These are phyloP conservation scores for Microtus pennsylvanicus DNA, from an alignment of 2,113 vertebrate genomes.

Conservation along the genomic window DNA sequence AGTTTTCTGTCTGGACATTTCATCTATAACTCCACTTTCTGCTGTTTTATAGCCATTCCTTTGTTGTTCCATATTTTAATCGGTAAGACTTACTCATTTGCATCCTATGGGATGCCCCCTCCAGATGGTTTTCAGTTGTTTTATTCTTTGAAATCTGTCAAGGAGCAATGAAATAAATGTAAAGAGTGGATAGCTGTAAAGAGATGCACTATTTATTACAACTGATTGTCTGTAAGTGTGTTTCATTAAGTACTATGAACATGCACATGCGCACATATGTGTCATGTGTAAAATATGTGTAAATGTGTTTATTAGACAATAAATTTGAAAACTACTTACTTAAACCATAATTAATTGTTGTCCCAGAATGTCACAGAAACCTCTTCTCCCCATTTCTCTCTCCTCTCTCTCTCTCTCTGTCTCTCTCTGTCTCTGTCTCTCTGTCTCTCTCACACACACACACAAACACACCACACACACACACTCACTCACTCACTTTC, in stretches of 20 bases:
- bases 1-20: neutral
- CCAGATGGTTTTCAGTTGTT: neutral
- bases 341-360: neutral
- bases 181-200: neutral
- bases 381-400: neutral
- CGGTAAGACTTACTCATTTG: neutral
- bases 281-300: neutral
- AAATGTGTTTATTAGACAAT: neutral
- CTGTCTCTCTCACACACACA: no score
- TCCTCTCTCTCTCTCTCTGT: neutral
- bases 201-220: neutral
- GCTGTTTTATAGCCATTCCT: neutral
- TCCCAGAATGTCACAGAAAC: neutral
- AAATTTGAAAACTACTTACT: neutral
- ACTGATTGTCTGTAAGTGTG: neutral
- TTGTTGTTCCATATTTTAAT: constrained; percentile 4
- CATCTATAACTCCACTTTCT: neutral
- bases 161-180: neutral
- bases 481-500: neutral
- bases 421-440: neutral
- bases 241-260: neutral
- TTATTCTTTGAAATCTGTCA: neutral
- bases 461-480: no score
- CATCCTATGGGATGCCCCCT: neutral
- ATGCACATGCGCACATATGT: neutral